phyloP scores from a whole-genome alignment of 2,888 invertebrate genomes.

The Macaria notata region DNA sequence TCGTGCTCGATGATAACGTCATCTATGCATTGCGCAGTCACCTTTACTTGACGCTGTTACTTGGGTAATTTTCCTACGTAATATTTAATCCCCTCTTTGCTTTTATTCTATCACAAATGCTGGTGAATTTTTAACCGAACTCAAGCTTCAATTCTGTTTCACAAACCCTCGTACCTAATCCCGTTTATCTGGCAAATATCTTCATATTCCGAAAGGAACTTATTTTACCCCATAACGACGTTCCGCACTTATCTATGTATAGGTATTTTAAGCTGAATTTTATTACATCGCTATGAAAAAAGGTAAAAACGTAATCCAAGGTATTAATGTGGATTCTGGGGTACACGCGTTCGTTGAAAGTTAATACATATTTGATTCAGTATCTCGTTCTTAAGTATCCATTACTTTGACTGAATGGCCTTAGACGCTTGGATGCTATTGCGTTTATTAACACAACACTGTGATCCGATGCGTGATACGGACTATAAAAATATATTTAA shows the following conservation, averaged over 20 bases:
- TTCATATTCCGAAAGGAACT: constrained; percentile 47
- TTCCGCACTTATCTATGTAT: constrained; percentile 46
- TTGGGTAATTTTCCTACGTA: too few relatives aligned
- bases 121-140: too few relatives aligned
- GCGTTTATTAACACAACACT: constrained; percentile 19
- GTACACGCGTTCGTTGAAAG: constrained; percentile 51
- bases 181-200: constrained; percentile 40
- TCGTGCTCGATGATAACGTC: too few relatives aligned
- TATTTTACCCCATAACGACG: constrained; percentile 45
- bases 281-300: constrained; percentile 78
- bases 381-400: constrained; percentile 24
- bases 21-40: too few relatives aligned
- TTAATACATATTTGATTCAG: constrained; percentile 41
- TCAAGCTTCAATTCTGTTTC: too few relatives aligned
- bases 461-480: constrained; percentile 7
- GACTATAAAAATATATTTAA: not conserved
- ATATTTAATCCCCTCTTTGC: too few relatives aligned
- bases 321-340: constrained; percentile 65
- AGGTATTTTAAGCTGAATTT: constrained; percentile 79
- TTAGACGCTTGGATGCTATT: constrained; percentile 17
- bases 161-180: constrained; percentile 23
- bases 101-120: too few relatives aligned
- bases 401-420: constrained; percentile 29
- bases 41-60: too few relatives aligned
- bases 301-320: constrained; percentile 75